These are phyloP conservation scores for Aphodius sticticus DNA, from an alignment of 2,888 invertebrate species.

Conservation along the genomic window DNA sequence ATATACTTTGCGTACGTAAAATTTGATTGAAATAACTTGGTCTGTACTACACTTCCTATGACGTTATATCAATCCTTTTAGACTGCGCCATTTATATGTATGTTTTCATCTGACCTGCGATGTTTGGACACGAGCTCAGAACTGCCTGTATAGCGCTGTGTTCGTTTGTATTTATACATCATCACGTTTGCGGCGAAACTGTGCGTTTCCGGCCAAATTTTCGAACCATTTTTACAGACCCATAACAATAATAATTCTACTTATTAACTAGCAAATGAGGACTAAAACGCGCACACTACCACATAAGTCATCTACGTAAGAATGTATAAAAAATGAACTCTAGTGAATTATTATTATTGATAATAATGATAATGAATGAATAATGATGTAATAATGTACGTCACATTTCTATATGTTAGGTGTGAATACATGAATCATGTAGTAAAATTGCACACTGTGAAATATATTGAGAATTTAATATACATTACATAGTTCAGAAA, in stretches of 20 bases:
- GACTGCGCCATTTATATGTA: neutral
- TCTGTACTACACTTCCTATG: neutral
- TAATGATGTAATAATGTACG: neutral
- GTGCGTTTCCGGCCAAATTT: constrained; percentile 24
- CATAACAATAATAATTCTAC: neutral
- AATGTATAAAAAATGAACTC: neutral
- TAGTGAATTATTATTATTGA: neutral
- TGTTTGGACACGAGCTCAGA: constrained; percentile 19
- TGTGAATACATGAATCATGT: neutral
- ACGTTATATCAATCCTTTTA: neutral
- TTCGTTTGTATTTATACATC: constrained; percentile 14
- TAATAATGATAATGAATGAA: neutral
- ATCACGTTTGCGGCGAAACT: neutral
- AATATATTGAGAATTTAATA: neutral
- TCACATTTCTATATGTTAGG: constrained; percentile 20
- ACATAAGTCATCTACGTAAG: neutral
- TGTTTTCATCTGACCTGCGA: constrained; percentile 8
- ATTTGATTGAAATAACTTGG: neutral
- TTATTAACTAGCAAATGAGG: neutral
- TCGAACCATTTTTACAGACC: constrained; percentile 14
- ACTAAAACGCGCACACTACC: neutral
- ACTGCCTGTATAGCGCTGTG: constrained; percentile 24
- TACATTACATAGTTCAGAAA: neutral
- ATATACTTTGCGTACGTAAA: neutral
- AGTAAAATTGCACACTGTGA: neutral